Evolutionary conservation across 2,888 invertebrate species (phyloP), one percentile per base, ranked within the genome.

Genomic region (Tiliacea aurago): DNA sequence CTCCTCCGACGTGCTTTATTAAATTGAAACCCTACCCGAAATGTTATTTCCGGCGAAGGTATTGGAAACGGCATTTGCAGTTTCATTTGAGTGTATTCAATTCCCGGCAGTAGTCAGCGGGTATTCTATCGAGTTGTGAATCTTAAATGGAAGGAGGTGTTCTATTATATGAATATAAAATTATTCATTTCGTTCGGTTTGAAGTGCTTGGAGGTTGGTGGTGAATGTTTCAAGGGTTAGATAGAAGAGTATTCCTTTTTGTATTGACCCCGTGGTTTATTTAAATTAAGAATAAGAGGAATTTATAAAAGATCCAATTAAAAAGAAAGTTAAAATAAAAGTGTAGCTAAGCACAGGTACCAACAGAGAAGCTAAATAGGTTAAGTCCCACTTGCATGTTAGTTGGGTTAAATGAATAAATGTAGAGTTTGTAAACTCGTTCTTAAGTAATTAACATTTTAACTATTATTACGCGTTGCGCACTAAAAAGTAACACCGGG

Each of bases 41-140:
- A 85, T 70, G 71, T 83, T 86, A 87, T 86, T 84, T 87, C 82
- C 78, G 67, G 58, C 23, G 59, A 62, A 80, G 80, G 80, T 88
- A 88, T 86, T 88, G 88, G 80, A 86, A 85, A 85, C 77, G 87
- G 76, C 80, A 81, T 84, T 87, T 86, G 81, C 81, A 81, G 81
- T 84, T 77, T 87, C 77, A 87, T 78, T 84, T 73, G 73, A 78
- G 78, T 73, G 76, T 75, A 81, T 85, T 86, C 78, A 85, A 70
- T 85, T 85, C 70, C 45, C 73, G 59, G 67, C 49, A 56, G 64
- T 76, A 70, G 69, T 72, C 68, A 49, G 66, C 49, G 51, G 56
- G 73, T 81, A 67, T 81, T 84, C 55, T 74, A 76, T 85, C 65
- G 70, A 73, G 62, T 82, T 70, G 67, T 63, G 65, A 76, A 84